A percentile compares a stretch with the other conserved stretches of the same genome.
Evolutionary conservation across 2,888 invertebrate species (phyloP).

Genomic region (Hemicrepidius hirtus): DNA sequence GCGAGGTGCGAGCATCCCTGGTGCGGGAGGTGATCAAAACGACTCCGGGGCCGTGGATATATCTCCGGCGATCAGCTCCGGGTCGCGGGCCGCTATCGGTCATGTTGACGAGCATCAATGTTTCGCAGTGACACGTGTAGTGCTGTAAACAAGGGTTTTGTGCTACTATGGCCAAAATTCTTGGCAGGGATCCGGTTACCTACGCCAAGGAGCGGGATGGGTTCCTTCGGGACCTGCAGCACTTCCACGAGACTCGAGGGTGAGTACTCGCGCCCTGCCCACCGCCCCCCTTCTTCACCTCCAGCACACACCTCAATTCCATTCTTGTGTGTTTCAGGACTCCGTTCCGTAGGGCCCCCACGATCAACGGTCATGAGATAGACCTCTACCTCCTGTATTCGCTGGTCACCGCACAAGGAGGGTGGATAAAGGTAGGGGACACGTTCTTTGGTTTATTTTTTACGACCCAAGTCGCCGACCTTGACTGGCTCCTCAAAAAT

Average conservation of each 20-base stretch:
- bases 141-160: slow-evolving; percentile 64
- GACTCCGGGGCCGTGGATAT: slow-evolving; percentile 66
- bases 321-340: slow-evolving; percentile 71
- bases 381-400: slow-evolving; percentile 94
- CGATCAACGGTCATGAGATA: slow-evolving; percentile 92
- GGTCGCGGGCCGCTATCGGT: slow-evolving; percentile 68
- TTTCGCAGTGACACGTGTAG: slow-evolving; percentile 70
- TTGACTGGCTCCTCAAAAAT: slow-evolving; percentile 12
- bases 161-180: slow-evolving; percentile 77
- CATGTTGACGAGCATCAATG: slow-evolving; percentile 68
- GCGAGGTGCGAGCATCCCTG: slow-evolving; percentile 70
- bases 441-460: not conserved
- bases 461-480: slow-evolving; percentile 7
- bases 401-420: slow-evolving; percentile 93
- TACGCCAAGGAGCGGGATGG: slow-evolving; percentile 86
- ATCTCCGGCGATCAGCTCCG: slow-evolving; percentile 62
- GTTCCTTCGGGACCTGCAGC: slow-evolving; percentile 89
- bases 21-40: slow-evolving; percentile 71
- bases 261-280: slow-evolving; percentile 73
- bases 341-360: slow-evolving; percentile 79
- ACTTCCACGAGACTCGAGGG: slow-evolving; percentile 95
- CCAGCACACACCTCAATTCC: slow-evolving; percentile 44
- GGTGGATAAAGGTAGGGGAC: slow-evolving; percentile 92
- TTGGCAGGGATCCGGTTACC: slow-evolving; percentile 82
- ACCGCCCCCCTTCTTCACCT: slow-evolving; percentile 46